Base-by-base conservation (phyloP, 2,797 vertebrate species). In the Ibycter americanus region DNA sequence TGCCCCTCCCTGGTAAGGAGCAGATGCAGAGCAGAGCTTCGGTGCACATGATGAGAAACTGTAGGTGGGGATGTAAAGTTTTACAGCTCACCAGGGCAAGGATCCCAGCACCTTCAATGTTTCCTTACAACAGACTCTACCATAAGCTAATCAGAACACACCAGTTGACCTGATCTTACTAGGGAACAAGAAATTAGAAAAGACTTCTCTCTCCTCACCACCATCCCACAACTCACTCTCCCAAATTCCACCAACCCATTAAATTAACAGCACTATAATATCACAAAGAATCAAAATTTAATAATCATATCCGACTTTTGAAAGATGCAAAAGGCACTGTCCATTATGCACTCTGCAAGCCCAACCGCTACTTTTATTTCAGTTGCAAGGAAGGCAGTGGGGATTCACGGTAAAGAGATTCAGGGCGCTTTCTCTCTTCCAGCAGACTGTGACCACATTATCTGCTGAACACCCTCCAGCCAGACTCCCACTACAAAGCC, bases 401-500 rank as follows among this genome's bases (percentile, higher is more conserved):
- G 84, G 63, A 77, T 40, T 32, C 32, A 6, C 4, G 13, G 12
- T 8, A 19, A 88, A 70, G 32, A 47, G 29, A 65, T 26, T 56
- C 26, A 58, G 74, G 62, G 54, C 49, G 42, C 52, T 38, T 12
- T 32, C 71, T 89, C 51, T 58, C 42, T 79, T 87, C 55, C 87
- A 88, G 77, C 79, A 88, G 58, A 42, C 72, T 8, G 3, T 9
- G 47, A 55, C 18, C 11, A 70, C 38, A 9, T 23, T 47, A 77
- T 22, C 68, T 79, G 54, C 76, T 70, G 62, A 81, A 81, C 5
- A 42, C 8, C n/a, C 79, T 77, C 67, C 56, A 76, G 56, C 42
- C 92, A 86, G 92, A 58, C 90, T 89, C 84, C 82, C 76, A 90
- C 84, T 78, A 65, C 77, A 92, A 79, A 86, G 87, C 51, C 94